Percentiles rank a stretch among this genome's conserved stretches.
Evolutionary conservation across 2,888 invertebrate species (phyloP).

Genomic region (Ischnura elegans): DNA sequence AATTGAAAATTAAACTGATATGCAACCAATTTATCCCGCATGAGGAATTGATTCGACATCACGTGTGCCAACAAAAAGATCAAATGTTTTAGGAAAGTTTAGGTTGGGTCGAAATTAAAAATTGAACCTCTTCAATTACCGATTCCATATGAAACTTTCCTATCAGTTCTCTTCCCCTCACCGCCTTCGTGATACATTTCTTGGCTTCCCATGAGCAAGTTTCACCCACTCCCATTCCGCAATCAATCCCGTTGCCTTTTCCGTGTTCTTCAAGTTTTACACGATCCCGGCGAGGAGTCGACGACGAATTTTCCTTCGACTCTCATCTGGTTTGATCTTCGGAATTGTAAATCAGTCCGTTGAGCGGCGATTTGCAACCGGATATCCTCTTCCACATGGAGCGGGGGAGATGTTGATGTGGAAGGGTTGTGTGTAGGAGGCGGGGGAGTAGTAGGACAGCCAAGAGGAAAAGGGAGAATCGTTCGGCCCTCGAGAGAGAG

Average conservation of each 20-base stretch:
- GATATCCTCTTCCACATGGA: constrained; percentile 37
- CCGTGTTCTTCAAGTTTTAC: not conserved
- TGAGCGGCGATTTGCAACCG: constrained; percentile 63
- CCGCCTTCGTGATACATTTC: not conserved
- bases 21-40: too few species aligned
- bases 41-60: too few species aligned
- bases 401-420: not conserved
- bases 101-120: too few species aligned
- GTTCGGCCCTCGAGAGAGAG: constrained; percentile 5
- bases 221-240: not conserved
- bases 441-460: not conserved
- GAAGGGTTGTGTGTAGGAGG: not conserved
- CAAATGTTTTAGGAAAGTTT: too few species aligned
- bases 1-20: too few species aligned
- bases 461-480: not conserved
- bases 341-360: constrained; percentile 60
- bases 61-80: too few species aligned
- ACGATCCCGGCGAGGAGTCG: not conserved
- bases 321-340: constrained; percentile 37
- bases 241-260: not conserved
- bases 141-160: too few species aligned
- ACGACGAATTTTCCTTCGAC: not conserved
- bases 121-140: too few species aligned
- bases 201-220: not conserved
- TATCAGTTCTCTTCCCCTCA: too few species aligned